A percentile compares a stretch with the other conserved stretches of the same genome.
Conservation (phyloP, 2,797 vertebrate genomes). For the Novumbra hubbsi region DNA sequence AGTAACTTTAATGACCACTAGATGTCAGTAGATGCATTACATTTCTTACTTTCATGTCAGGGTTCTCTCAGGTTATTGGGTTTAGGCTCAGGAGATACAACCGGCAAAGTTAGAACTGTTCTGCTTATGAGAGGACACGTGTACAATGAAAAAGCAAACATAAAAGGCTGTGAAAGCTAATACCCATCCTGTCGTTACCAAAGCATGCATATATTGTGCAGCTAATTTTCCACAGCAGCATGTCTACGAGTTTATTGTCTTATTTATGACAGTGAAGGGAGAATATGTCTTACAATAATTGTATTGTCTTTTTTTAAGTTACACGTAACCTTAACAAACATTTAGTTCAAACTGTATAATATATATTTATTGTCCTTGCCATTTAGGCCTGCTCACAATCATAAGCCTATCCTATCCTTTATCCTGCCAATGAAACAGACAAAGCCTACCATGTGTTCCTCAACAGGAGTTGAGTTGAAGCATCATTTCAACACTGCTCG, state of each 20-base stretch:
- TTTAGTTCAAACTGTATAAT: not conserved
- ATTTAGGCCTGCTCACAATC: not conserved
- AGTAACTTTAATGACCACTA: not conserved
- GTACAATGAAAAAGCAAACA: not conserved
- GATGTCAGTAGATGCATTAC: not conserved
- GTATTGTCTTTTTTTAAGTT: not conserved
- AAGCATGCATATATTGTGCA: not conserved
- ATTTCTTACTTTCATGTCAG: not conserved
- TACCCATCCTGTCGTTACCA: not conserved
- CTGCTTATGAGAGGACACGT: not conserved
- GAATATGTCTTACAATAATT: not conserved
- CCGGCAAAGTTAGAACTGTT: too few species aligned
- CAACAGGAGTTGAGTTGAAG: not conserved
- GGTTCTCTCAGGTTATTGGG: not conserved
- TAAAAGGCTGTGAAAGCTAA: not conserved
- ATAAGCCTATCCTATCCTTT: too few species aligned
- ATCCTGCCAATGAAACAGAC: not conserved
- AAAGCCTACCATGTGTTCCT: not conserved
- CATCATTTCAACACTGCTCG: not conserved
- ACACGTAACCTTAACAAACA: not conserved
- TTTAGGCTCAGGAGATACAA: too few species aligned
- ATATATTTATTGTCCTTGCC: not conserved
- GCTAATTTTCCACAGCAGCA: not conserved
- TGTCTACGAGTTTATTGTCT: not conserved
- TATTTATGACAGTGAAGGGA: not conserved